These are phyloP conservation scores for Calyptomena viridis DNA, from an alignment of 2,113 vertebrate species.

Conservation along the genomic window DNA sequence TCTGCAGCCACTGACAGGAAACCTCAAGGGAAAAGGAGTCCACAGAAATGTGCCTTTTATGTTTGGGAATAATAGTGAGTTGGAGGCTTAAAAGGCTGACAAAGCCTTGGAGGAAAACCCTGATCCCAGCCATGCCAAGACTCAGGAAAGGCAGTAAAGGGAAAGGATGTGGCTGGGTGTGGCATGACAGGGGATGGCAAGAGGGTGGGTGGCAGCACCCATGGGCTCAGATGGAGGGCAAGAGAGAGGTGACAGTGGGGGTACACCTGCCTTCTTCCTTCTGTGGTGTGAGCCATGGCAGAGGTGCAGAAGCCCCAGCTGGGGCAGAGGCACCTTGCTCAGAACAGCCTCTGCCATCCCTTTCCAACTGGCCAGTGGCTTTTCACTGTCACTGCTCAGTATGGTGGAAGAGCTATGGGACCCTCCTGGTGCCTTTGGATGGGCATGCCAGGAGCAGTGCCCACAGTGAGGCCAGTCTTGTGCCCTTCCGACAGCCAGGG, in stretches of 20 bases:
- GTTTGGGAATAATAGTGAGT: background rate
- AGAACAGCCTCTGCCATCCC: fast-evolving
- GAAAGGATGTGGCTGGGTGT: fast-evolving
- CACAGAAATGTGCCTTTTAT: background rate
- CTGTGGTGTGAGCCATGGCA: fast-evolving
- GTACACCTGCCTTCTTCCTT: too few species aligned
- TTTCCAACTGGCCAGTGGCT: fast-evolving
- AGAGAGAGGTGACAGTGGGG: background rate
- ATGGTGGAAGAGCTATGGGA: background rate
- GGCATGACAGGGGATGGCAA: fast-evolving
- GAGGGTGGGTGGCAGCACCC: background rate
- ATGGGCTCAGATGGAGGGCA: fast-evolving
- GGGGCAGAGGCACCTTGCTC: background rate
- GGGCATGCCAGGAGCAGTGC: background rate
- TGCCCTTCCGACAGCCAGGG: background rate
- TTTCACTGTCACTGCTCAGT: fast-evolving
- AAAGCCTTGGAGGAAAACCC: background rate
- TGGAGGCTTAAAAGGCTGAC: background rate
- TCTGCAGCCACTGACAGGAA: background rate
- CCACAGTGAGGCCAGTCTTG: too few species aligned
- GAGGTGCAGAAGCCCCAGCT: background rate
- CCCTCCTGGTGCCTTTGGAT: background rate
- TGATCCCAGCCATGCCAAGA: background rate
- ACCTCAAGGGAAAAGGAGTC: background rate
- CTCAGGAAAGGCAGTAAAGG: background rate